Evolutionary conservation across 1,140 invertebrate genomes (phyloP), one percentile per base, ranked within the genome.

Genomic region (Chlorops oryzae): DNA sequence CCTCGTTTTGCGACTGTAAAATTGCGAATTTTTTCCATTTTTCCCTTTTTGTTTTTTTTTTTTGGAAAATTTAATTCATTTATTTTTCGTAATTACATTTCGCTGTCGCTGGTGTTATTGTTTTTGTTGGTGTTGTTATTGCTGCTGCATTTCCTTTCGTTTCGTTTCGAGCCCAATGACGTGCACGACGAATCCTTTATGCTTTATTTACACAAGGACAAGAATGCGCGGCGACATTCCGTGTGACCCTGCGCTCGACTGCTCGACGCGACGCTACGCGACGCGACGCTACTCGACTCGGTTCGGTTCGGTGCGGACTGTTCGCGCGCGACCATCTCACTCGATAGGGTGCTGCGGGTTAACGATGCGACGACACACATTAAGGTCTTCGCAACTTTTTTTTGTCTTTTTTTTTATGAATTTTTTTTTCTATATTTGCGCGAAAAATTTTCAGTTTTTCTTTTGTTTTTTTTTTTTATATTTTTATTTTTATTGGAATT

Each of bases 381-480:
- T 47, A 32, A 38, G 34, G 32, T 7, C 13, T 38, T 12, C 18
- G 18, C 17, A 35, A 44, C 42, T 27, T 28, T 46, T 34, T 22
- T 32, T 32, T 13, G 12, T 22, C 2, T 21, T 18, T n/a, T 47
- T 17, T 22, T 35, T 32, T 12, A 22, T 41, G 25, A 22, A 4
- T 20, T 58, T 48, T 52, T 52, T 54, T 32, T 41, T 24, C 34
- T 24, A 52, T 28, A 60, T 55, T 59, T 49, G 40, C 45, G 34
- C 53, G 51, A 57, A 59, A 68, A 68, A 65, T 58, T 65, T 62
- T 62, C 62, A 64, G 62, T 65, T 62, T 60, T 21, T n/a, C 63
- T 63, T 63, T 56, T 32, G 28, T 32, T 9, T 32, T 15, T 9
- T 32, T 32, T 9, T 32, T 32, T 10, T 32, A 10, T 9, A 10